Base-by-base conservation (phyloP, 2,797 vertebrate species). In the Leptodactylus fallax region DNA sequence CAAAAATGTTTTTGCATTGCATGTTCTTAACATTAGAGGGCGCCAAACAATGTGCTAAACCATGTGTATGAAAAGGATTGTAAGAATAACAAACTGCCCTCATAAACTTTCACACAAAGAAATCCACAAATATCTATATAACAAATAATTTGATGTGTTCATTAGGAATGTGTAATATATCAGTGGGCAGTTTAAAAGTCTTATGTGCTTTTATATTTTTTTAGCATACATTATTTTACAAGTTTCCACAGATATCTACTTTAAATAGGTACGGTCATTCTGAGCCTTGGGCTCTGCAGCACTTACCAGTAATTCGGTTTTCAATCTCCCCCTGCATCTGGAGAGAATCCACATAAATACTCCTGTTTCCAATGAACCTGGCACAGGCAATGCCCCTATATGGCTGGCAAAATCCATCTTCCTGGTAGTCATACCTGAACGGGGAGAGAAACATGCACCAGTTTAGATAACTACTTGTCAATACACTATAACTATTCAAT, bases 271-370 rank as follows among this genome's bases (percentile, higher is more conserved):
- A 12, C 9, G 10, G 51, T 12, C 14, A 58, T 58, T 58, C 13
- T 23, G 11, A 25, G 16, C 7, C 10, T 53, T 65, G 8, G 87
- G 5, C 79, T 1, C 6, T 7, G 19, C 14, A 85, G 77, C 91
- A 81, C 92, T 92, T 92, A 99, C 98, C 98, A 74, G 98, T 99
- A 91, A 99, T 99, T 80, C 97, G 96, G 91, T 99, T 99, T 92
- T 99, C 98, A 81, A 97, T 98, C 94, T 99, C 97, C 0, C 98
- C 98, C 92, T 99, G 98, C 96, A 97, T 99, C 95, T 99, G 98
- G 36, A 99, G 95, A 6, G 98, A 99, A 93, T 99, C 97, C 81
- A 99, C 98, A 13, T 98, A 99, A 93, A 99, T 99, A 90, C 97
- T 99, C 79, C 96, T 95, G 94, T 99, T 99, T 65, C 97, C 98